These are phyloP conservation scores for Cephalopholis sonnerati DNA, from an alignment of 2,113 vertebrate genomes.

Conservation along the genomic window DNA sequence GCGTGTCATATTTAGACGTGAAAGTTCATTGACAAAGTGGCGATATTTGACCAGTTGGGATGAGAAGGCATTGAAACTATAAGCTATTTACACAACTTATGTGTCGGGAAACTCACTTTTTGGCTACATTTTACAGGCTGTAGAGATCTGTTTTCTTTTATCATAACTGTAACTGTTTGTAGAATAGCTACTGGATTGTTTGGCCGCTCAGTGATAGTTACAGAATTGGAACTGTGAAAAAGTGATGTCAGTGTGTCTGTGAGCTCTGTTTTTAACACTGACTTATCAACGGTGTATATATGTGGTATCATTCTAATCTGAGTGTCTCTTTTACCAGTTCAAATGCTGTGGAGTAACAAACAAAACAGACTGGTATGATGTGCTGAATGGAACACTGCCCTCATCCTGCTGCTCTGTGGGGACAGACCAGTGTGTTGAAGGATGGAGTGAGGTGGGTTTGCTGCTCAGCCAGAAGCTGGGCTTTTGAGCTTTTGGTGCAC, in stretches of 20 bases:
- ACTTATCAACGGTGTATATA: background rate
- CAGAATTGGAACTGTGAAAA: background rate
- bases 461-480: background rate
- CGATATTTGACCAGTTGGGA: too few relatives aligned
- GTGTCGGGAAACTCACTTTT: too few relatives aligned
- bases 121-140: too few relatives aligned
- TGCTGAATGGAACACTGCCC: conserved; percentile 78
- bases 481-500: background rate
- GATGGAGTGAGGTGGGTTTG: conserved; percentile 83
- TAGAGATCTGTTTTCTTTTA: too few relatives aligned
- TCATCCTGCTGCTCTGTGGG: conserved; percentile 83
- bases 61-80: too few relatives aligned
- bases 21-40: too few relatives aligned
- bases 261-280: background rate
- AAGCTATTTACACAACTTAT: too few relatives aligned
- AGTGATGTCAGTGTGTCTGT: background rate
- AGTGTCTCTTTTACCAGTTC: conserved; percentile 76
- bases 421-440: conserved; percentile 50
- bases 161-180: too few relatives aligned
- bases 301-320: background rate
- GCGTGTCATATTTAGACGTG: too few relatives aligned
- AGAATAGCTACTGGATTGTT: too few relatives aligned
- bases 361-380: conserved; percentile 84
- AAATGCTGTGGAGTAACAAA: conserved; percentile 89
- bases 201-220: background rate